Evolutionary conservation across 2,797 vertebrate species (phyloP).

Genomic region (Molossus alvarezi): DNA sequence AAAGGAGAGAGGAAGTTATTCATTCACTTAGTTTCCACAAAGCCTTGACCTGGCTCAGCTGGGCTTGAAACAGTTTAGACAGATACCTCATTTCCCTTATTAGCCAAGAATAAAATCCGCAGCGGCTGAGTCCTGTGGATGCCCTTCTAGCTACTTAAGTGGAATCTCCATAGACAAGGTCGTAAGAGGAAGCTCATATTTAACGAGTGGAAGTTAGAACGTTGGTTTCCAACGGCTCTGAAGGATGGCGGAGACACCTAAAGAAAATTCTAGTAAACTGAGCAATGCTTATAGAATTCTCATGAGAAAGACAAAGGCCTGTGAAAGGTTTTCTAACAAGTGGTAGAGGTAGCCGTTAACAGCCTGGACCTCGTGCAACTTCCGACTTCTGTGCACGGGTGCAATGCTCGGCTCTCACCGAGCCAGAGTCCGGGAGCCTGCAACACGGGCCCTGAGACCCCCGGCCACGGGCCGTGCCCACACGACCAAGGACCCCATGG

Average conservation of each 20-base stretch:
- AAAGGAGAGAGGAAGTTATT: neutral
- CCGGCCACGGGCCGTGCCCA: neutral
- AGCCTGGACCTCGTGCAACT: neutral
- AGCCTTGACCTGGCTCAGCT: neutral
- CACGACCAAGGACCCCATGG: neutral
- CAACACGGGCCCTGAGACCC: neutral
- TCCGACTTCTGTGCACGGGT: fast-evolving
- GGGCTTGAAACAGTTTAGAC: neutral
- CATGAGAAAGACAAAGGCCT: neutral
- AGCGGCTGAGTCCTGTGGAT: fast-evolving
- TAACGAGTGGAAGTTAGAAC: neutral
- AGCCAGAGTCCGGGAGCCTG: neutral
- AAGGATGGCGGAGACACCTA: neutral
- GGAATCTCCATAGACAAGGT: neutral
- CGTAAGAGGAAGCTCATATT: neutral
- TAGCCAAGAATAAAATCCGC: neutral
- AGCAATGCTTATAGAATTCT: neutral
- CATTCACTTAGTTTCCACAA: neutral
- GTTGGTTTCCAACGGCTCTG: neutral
- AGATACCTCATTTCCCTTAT: neutral
- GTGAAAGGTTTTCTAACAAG: neutral
- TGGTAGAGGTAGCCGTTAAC: fast-evolving
- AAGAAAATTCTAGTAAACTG: neutral
- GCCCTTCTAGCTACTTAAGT: neutral
- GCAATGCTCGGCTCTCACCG: neutral